Percentiles rank a stretch among this genome's conserved stretches.
These are phyloP conservation scores for Heteromormyrus szaboi DNA, from an alignment of 2,797 vertebrate species.

Conservation along the genomic window DNA sequence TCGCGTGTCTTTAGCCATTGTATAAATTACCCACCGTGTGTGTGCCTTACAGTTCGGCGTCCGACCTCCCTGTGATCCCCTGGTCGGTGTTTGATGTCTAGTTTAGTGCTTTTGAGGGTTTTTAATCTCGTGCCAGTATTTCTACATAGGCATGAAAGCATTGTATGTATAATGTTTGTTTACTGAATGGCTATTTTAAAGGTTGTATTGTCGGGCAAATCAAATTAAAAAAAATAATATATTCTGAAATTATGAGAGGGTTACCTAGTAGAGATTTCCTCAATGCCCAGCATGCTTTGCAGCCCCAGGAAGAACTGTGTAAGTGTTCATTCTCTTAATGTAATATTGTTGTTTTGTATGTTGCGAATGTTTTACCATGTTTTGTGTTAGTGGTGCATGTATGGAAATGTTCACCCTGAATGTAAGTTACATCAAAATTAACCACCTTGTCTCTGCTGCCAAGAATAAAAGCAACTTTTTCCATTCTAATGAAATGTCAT, in stretches of 20 bases:
- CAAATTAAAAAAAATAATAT: background rate
- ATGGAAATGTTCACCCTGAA: background rate
- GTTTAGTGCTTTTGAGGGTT: too few relatives aligned
- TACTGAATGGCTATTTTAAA: background rate
- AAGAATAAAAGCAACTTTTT: background rate
- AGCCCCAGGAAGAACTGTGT: background rate
- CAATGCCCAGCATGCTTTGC: background rate
- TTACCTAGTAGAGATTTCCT: background rate
- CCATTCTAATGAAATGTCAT: background rate
- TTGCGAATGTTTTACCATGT: background rate
- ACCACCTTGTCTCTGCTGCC: background rate
- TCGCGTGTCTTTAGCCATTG: background rate
- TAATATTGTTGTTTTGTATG: background rate
- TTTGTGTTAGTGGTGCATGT: background rate
- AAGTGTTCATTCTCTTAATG: background rate
- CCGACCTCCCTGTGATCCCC: background rate
- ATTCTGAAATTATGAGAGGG: background rate
- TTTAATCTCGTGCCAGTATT: background rate
- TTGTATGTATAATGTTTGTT: background rate
- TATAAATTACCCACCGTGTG: background rate
- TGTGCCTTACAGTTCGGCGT: background rate
- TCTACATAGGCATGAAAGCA: background rate
- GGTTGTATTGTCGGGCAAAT: background rate
- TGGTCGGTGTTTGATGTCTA: background rate
- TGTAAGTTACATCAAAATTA: background rate